These are phyloP conservation scores for Caenorhabditis angaria DNA, from an alignment of 2,888 invertebrate species.

Conservation along the genomic window DNA sequence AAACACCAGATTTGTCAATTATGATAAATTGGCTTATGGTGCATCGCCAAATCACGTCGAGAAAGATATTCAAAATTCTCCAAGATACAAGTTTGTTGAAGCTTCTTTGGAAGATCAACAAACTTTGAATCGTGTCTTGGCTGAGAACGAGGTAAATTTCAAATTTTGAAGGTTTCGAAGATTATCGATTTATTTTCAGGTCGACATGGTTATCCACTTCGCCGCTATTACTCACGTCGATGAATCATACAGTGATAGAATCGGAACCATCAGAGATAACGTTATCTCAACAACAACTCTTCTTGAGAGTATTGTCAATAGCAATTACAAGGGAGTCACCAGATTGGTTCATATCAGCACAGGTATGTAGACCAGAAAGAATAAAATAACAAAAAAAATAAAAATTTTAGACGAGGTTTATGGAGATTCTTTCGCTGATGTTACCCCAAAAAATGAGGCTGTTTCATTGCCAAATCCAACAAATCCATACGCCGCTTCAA, in stretches of 20 bases:
- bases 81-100: constrained; percentile 63
- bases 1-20: constrained; percentile 65
- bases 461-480: constrained; percentile 66
- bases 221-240: constrained; percentile 72
- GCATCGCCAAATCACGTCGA: constrained; percentile 57
- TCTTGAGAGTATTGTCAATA: constrained; percentile 66
- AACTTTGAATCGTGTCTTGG: constrained; percentile 51
- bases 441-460: constrained; percentile 64
- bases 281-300: constrained; percentile 69
- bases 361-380: constrained; percentile 33
- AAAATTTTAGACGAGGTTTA: constrained; percentile 71
- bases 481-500: constrained; percentile 72
- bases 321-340: constrained; percentile 58
- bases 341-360: constrained; percentile 69
- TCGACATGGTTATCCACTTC: constrained; percentile 70
- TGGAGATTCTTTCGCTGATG: constrained; percentile 70
- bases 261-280: constrained; percentile 71
- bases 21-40: constrained; percentile 68
- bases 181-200: constrained; percentile 36
- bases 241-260: constrained; percentile 70
- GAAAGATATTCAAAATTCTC: constrained; percentile 47
- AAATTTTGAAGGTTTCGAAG: not conserved
- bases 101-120: constrained; percentile 63
- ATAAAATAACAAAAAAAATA: not conserved
- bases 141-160: constrained; percentile 53